Percentiles rank a stretch among this genome's conserved stretches.
phyloP scores from a whole-genome alignment of 2,797 vertebrate species.

The Poeciliopsis presidionis region DNA sequence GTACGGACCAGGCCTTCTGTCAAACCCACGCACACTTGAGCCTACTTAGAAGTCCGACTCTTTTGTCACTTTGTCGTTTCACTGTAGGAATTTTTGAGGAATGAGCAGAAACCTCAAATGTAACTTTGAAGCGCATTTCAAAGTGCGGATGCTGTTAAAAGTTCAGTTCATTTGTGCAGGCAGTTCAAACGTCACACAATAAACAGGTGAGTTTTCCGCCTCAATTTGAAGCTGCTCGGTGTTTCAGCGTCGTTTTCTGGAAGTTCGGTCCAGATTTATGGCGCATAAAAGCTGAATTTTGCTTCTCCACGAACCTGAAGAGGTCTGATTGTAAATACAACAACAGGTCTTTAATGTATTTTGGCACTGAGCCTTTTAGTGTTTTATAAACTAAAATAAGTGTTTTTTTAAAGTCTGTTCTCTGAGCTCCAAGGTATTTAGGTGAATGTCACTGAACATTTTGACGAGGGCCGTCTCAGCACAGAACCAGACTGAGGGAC shows the following conservation, averaged over 20 bases:
- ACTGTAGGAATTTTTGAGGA: conserved; percentile 3
- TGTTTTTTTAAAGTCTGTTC: not conserved
- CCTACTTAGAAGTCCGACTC: conserved; percentile 32
- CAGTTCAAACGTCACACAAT: not conserved
- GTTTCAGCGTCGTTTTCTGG: not conserved
- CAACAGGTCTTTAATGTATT: not conserved
- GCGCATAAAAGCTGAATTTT: not conserved
- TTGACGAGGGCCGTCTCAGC: not conserved
- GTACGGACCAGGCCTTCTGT: conserved; percentile 34
- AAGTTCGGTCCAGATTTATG: not conserved
- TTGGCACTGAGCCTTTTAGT: not conserved
- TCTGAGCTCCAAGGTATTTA: not conserved
- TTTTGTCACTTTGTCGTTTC: conserved; percentile 34
- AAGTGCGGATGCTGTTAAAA: not conserved
- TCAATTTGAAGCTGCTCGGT: not conserved
- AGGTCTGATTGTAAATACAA: no score
- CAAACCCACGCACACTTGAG: conserved; percentile 32
- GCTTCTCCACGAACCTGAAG: not conserved
- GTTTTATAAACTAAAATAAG: not conserved
- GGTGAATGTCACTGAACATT: not conserved
- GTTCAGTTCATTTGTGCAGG: no score
- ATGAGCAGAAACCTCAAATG: not conserved
- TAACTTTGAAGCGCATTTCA: not conserved
- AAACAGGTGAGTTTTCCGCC: not conserved
- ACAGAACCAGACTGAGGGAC: not conserved